Evolutionary conservation across 2,888 invertebrate genomes (phyloP), one percentile per base, ranked within the genome.

Genomic region (Anoncus sp.): DNA sequence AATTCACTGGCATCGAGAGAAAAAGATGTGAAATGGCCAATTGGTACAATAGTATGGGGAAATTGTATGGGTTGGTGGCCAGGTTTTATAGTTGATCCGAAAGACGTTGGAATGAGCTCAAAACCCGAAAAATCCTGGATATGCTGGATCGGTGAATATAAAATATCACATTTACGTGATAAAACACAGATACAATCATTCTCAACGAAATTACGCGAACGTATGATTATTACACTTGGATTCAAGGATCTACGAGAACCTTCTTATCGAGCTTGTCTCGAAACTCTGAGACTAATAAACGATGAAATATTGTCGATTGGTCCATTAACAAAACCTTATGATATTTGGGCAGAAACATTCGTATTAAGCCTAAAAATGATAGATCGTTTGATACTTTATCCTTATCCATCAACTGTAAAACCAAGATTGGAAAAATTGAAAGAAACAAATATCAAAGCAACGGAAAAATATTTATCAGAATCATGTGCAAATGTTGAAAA

Each of bases 11-110:
- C 22, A 12, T 55, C 2, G 22, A 59, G 14, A 10, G 47, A 31
- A 35, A 31, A 45, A 20, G 53, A 12, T 1, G 16, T 16, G n/a
- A 47, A 7, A 10, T 67, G 35, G 22, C 35, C 18, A 10, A 24
- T 51, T 27, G 90, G 90, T 2, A 89, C 86, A 18, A 71, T 90
- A n/a, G 84, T 90, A 3, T 90, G 90, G 90, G 90, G 88, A n/a
- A 83, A 73, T 45, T 89, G 86, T 38, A 81, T 69, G 31, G 87
- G 86, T 27, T 90, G 89, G 89, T 90, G 89, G 89, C 89, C 90
- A 79, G 90, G 89, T 38, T 51, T 89, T 40, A 83, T 89, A 24
- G 75, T 89, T 66, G 81, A 85, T 53, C 85, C 87, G 31, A 84
- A 85, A n/a, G 86, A 89, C 75, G 87, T 83, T n/a, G 87, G 88